Percentiles rank a stretch among this genome's conserved stretches.
Conservation (phyloP, 2,888 invertebrate genomes). For the Lumbricus terrestris region DNA sequence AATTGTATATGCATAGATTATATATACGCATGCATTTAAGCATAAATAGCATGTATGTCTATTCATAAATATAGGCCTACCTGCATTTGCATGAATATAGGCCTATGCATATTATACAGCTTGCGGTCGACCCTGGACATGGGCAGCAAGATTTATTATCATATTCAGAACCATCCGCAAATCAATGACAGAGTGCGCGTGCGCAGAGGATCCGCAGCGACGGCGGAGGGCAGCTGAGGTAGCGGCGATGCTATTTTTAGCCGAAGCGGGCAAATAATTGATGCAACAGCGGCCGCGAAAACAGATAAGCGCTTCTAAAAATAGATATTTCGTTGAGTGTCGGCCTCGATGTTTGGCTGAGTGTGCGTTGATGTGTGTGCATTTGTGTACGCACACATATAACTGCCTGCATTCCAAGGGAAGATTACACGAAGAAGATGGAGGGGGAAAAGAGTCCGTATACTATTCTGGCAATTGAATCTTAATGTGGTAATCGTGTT, state of each 20-base stretch:
- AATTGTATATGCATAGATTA: not conserved
- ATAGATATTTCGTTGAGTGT: not conserved
- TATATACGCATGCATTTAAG: not conserved
- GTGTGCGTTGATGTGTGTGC: not conserved
- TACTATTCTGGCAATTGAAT: not conserved
- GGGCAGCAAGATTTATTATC: not conserved
- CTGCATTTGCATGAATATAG: not conserved
- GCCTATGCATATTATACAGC: not conserved
- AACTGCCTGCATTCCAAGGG: not conserved
- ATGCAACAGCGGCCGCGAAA: constrained; percentile 3
- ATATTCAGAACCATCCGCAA: not conserved
- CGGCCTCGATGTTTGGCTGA: not conserved
- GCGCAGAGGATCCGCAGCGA: not conserved
- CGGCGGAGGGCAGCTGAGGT: not conserved
- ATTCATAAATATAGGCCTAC: not conserved
- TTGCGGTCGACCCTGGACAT: too few relatives aligned
- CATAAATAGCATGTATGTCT: not conserved
- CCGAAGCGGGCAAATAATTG: not conserved
- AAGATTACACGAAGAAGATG: not conserved
- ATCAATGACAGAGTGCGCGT: not conserved
- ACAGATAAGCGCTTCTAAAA: not conserved
- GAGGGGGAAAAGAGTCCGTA: not conserved
- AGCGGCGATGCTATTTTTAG: not conserved
- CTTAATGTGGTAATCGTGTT: not conserved
- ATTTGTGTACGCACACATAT: not conserved